Base-by-base conservation (phyloP, 2,113 vertebrate genomes). In the Lampris incognitus region DNA sequence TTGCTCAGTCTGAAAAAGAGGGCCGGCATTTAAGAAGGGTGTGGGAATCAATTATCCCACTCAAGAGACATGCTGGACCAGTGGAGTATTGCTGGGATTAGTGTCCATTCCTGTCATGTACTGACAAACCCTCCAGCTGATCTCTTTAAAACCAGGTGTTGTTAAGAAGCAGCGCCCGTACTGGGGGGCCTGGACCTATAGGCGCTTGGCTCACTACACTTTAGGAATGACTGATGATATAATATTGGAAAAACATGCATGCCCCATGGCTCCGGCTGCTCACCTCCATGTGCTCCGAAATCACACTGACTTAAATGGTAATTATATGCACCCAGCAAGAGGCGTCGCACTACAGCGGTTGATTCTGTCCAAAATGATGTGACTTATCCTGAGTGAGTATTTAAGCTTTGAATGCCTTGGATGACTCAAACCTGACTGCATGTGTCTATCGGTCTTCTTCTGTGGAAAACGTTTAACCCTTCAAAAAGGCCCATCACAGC, bases 31-130 rank as follows among this genome's bases (percentile, higher is more conserved):
- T 88, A 86, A 91, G 85, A 89, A 86, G 88, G 88, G 87, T 92
- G 91, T 92, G 91, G 90, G 91, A 91, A 93, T 92, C 89, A 89
- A 90, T 92, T 91, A 91, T 89, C 87, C 90, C 87, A 83, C 85
- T 90, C 76, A 51, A 85, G 87, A 87, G 87, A 87, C 82, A 72
- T 69, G 81, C 82, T 89, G 82, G 88, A 81, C 90, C 85, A 78
- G 77, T 90, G 84, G 85, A n/a, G 82, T 86, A 91, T 87, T 87
- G 88, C 83, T 69, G 60, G 90, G 88, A 92, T 94, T 89, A 93
- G 88, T 85, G 85, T 89, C 86, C 90, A 90, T 92, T 92, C 89
- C 88, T 92, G 88, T 92, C 88, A 90, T 90, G 89, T 91, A 92
- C 88, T 88, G 86, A 92, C 90, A 91, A 92, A 89, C 84, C 91